Evolutionary conservation across 2,888 invertebrate genomes (phyloP).

Genomic region (Agonopterix alstromeriana): DNA sequence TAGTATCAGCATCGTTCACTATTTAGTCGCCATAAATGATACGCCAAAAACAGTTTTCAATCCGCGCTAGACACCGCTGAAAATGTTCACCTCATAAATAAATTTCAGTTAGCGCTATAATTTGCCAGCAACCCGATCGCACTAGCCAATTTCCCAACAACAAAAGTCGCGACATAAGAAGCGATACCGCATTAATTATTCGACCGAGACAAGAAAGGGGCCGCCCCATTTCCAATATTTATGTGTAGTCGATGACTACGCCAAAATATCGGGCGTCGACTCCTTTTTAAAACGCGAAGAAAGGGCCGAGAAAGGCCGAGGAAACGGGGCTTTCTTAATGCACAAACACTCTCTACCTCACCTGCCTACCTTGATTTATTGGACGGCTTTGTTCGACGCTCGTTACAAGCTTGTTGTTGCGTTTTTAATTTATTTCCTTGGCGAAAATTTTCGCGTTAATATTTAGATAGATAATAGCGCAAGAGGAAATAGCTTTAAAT

Average conservation of each 20-base stretch:
- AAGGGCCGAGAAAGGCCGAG: conserved; percentile 71
- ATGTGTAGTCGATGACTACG: conserved; percentile 77
- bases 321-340: conserved; percentile 72
- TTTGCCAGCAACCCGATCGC: conserved; percentile 19
- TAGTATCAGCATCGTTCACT: too few relatives aligned
- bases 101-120: too few relatives aligned
- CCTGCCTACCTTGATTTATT: conserved; percentile 73
- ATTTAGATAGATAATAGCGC: conserved; percentile 64
- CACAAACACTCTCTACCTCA: conserved; percentile 71
- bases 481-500: conserved; percentile 13
- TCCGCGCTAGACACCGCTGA: too few relatives aligned
- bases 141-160: conserved; percentile 53
- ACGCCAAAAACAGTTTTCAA: too few relatives aligned
- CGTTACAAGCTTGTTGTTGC: conserved; percentile 75
- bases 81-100: too few relatives aligned
- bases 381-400: conserved; percentile 68
- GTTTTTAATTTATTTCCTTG: conserved; percentile 75
- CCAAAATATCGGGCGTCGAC: conserved; percentile 73
- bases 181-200: conserved; percentile 72
- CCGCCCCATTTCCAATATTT: conserved; percentile 76
- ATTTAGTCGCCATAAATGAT: too few relatives aligned
- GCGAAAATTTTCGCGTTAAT: conserved; percentile 63
- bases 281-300: conserved; percentile 75
- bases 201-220: conserved; percentile 72
- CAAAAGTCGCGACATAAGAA: conserved; percentile 64